phyloP scores from a whole-genome alignment of 2,797 vertebrate genomes.

The Parauchenoglanis ngamensis region DNA sequence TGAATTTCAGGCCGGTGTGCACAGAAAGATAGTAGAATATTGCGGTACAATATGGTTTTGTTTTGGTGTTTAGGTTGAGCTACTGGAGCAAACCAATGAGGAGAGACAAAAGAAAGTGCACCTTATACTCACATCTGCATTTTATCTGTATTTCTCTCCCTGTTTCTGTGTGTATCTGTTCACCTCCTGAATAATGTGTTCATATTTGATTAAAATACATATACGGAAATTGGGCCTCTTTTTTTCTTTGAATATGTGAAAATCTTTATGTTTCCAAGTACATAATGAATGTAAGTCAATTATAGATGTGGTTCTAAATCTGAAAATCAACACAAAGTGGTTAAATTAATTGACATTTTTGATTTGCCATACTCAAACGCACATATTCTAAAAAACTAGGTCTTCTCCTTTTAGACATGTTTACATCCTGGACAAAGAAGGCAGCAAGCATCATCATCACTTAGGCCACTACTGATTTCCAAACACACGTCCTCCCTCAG shows the following conservation, averaged over 20 bases:
- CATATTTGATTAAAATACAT: not conserved
- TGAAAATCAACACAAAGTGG: not conserved
- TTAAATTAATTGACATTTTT: not conserved
- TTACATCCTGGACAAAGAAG: not conserved
- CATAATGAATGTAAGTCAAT: not conserved
- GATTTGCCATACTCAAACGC: slow-evolving; percentile 5
- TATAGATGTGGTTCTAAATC: not conserved
- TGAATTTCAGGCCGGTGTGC: not conserved
- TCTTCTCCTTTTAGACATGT: not conserved
- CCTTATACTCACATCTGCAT: not conserved
- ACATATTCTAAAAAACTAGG: slow-evolving; percentile 7
- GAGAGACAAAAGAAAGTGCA: not conserved
- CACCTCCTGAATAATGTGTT: not conserved
- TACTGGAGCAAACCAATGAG: not conserved
- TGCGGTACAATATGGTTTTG: not conserved
- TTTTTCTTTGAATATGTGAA: not conserved
- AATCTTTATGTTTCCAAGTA: not conserved
- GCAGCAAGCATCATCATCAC: slow-evolving; percentile 23
- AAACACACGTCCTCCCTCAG: slow-evolving; percentile 16
- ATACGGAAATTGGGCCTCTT: not conserved
- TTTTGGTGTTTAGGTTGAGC: not conserved
- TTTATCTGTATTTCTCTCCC: not conserved
- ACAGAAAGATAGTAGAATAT: not conserved
- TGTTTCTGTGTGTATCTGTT: not conserved
- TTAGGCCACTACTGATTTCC: slow-evolving; percentile 15